Evolutionary conservation across 2,797 vertebrate genomes (phyloP).

Genomic region (Notoglanidium macrostoma): DNA sequence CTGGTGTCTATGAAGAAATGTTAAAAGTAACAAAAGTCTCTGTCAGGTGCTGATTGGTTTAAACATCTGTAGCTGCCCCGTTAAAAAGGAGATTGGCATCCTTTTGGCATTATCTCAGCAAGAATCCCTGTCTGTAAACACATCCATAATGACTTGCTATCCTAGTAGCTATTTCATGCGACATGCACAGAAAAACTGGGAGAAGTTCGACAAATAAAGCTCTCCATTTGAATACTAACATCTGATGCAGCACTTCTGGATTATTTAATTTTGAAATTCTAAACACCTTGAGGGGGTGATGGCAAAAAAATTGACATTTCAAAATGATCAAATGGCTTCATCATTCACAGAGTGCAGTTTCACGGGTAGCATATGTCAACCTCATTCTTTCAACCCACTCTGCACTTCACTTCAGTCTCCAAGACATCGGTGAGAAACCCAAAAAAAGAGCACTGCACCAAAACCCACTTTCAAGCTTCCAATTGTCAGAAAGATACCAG

Average conservation of each 20-base stretch:
- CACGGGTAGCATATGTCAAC: conserved; percentile 56
- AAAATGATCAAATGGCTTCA: conserved; percentile 59
- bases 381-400: conserved; percentile 58
- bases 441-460: conserved; percentile 40
- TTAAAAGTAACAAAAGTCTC: conserved; percentile 63
- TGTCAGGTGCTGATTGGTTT: conserved; percentile 68
- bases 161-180: conserved; percentile 40
- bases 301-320: conserved; percentile 53
- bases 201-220: conserved; percentile 39
- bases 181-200: conserved; percentile 41
- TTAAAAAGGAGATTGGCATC: conserved; percentile 68
- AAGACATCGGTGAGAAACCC: conserved; percentile 33
- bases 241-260: conserved; percentile 56
- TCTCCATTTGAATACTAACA: conserved; percentile 57
- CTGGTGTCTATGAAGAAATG: conserved; percentile 64
- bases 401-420: conserved; percentile 42
- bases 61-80: conserved; percentile 69
- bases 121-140: conserved; percentile 72
- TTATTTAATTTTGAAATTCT: conserved; percentile 59
- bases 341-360: conserved; percentile 53
- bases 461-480: conserved; percentile 49
- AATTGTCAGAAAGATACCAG: conserved; percentile 35
- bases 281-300: conserved; percentile 44
- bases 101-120: conserved; percentile 70
- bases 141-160: conserved; percentile 65